Percentiles rank a stretch among this genome's conserved stretches.
These are phyloP conservation scores for Battus philenor DNA, from an alignment of 1,140 invertebrate genomes.

Conservation along the genomic window DNA sequence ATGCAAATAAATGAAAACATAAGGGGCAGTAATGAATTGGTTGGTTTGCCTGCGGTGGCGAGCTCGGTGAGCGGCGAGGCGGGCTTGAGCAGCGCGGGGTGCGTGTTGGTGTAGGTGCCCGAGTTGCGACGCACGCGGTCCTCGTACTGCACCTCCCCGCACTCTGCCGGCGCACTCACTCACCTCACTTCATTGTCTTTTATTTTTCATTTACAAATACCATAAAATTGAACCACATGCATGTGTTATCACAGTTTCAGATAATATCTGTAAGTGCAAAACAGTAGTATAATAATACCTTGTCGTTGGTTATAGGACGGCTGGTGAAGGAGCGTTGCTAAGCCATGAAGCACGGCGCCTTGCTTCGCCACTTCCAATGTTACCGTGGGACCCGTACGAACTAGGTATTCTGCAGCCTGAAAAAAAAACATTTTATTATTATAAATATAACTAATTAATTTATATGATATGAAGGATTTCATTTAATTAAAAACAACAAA, in stretches of 20 bases:
- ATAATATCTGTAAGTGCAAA: no score
- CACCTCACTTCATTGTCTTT: no score
- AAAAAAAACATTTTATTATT: constrained; percentile 13
- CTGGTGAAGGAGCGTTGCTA: constrained; percentile 94
- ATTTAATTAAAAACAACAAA: no score
- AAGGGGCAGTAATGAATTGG: constrained; percentile 17
- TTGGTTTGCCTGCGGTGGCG: constrained; percentile 58
- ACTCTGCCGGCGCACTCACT: constrained; percentile 17
- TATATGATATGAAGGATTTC: no score
- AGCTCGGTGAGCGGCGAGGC: constrained; percentile 62
- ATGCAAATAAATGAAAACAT: constrained; percentile 16
- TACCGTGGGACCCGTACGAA: constrained; percentile 94
- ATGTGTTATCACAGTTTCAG: no score
- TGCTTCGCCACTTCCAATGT: constrained; percentile 98
- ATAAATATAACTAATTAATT: no score
- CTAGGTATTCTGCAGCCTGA: constrained; percentile 95
- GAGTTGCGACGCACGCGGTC: constrained; percentile 52
- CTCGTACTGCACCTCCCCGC: constrained; percentile 49
- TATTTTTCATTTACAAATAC: no score
- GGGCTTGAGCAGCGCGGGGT: constrained; percentile 56
- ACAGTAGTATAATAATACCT: constrained; percentile 31
- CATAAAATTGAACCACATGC: no score
- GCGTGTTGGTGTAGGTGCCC: constrained; percentile 63
- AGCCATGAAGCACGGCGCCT: constrained; percentile 96
- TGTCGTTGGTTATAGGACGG: constrained; percentile 89